phyloP scores from a whole-genome alignment of 2,113 vertebrate genomes.

The Numenius arquata region DNA sequence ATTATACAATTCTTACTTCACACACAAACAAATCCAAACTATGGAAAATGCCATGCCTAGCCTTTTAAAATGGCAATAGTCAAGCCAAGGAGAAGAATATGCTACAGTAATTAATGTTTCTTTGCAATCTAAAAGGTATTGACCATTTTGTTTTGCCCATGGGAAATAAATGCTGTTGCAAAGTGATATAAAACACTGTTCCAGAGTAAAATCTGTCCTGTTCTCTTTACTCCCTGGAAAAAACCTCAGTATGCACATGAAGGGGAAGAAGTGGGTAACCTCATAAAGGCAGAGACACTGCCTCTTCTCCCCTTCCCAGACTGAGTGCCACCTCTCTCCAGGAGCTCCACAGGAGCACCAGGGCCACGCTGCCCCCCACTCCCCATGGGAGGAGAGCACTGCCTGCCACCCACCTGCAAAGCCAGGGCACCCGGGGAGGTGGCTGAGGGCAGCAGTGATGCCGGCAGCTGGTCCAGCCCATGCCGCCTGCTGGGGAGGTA shows the following conservation, averaged over 20 bases:
- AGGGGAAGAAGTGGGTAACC: neutral
- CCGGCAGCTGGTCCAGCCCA: neutral
- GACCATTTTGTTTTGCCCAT: neutral
- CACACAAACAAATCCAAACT: neutral
- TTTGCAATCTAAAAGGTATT: neutral
- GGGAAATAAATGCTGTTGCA: neutral
- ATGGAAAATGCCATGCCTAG: neutral
- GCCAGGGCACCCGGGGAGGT: neutral
- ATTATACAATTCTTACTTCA: neutral
- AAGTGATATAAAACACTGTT: neutral
- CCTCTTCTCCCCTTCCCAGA: neutral
- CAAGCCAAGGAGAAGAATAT: neutral
- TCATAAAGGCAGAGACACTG: neutral
- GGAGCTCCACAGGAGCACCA: neutral
- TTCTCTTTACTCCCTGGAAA: neutral
- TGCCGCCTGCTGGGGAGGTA: neutral
- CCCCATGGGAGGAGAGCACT: neutral
- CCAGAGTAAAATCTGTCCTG: neutral
- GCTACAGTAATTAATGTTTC: neutral
- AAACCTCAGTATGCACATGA: fast-evolving
- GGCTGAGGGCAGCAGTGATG: neutral
- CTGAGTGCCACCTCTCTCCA: too few relatives aligned
- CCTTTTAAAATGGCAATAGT: neutral
- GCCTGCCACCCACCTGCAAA: neutral
- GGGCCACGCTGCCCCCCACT: neutral